Evolutionary conservation across 2,797 vertebrate genomes (phyloP).

Genomic region (Serranus cabrilla): DNA sequence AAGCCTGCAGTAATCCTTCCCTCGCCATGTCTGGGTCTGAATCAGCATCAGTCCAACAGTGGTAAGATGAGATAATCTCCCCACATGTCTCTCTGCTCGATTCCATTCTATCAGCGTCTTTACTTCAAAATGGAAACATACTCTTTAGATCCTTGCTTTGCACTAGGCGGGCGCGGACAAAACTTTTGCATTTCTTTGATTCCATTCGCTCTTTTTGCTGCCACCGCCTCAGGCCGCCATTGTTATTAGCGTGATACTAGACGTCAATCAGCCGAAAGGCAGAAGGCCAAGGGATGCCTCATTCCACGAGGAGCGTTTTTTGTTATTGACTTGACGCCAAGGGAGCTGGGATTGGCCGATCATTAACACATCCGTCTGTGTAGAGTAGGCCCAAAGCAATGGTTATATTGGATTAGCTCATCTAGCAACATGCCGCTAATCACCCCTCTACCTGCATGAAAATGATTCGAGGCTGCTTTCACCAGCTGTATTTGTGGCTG

Average conservation of each 20-base stretch:
- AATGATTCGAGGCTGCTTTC: constrained; percentile 4
- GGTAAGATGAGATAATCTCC: constrained; percentile 78
- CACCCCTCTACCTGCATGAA: constrained; percentile 6
- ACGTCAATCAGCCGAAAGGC: constrained; percentile 44
- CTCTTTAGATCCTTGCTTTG: constrained; percentile 27
- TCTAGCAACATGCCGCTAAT: constrained; percentile 20
- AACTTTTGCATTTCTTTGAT: constrained; percentile 47
- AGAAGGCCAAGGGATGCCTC: constrained; percentile 4
- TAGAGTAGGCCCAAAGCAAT: constrained; percentile 39
- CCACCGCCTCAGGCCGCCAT: background rate
- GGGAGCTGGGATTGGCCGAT: constrained; percentile 31
- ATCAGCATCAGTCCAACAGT: constrained; percentile 68
- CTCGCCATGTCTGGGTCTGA: constrained; percentile 68
- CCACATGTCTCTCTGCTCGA: constrained; percentile 49
- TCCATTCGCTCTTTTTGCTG: background rate
- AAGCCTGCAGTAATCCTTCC: constrained; percentile 76
- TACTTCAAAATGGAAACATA: constrained; percentile 51
- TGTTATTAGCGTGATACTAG: constrained; percentile 27
- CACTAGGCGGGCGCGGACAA: constrained; percentile 7
- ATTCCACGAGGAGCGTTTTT: constrained; percentile 24
- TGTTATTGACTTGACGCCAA: constrained; percentile 30
- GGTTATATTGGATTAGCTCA: constrained; percentile 44
- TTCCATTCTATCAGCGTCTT: constrained; percentile 53
- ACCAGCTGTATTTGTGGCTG: constrained; percentile 11
- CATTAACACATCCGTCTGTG: constrained; percentile 57